phyloP scores from a whole-genome alignment of 2,888 invertebrate species.

The Germaria angustata region DNA sequence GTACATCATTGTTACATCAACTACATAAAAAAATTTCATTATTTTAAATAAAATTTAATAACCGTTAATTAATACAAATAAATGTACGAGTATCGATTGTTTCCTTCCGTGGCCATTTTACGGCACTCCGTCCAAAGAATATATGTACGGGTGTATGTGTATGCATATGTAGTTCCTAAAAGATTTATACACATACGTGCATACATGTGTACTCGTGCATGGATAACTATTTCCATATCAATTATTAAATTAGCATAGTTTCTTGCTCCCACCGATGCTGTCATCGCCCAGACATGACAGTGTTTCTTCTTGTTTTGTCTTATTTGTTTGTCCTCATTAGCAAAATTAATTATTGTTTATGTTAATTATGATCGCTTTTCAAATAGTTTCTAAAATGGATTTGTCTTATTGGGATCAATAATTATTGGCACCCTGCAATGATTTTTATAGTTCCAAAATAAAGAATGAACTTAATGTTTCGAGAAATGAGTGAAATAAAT shows the following conservation, averaged over 20 bases:
- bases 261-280: neutral
- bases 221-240: neutral
- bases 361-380: slow-evolving; percentile 20
- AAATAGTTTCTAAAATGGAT: neutral
- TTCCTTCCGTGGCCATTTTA: too few relatives aligned
- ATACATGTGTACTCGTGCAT: too few relatives aligned
- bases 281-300: neutral
- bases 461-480: slow-evolving; percentile 1
- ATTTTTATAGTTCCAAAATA: slow-evolving; percentile 38
- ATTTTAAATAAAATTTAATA: too few relatives aligned
- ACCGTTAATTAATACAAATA: too few relatives aligned
- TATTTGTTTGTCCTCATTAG: neutral
- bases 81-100: too few relatives aligned
- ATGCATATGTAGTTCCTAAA: too few relatives aligned
- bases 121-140: too few relatives aligned
- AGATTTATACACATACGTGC: too few relatives aligned
- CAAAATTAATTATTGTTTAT: slow-evolving; percentile 43
- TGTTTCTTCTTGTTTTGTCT: neutral
- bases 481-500: neutral
- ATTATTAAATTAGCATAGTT: slow-evolving; percentile 2
- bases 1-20: too few relatives aligned
- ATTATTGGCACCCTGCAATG: slow-evolving; percentile 56
- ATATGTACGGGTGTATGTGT: too few relatives aligned
- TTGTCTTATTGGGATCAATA: neutral
- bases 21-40: too few relatives aligned